Conservation (phyloP, 1,140 invertebrate genomes). For the Spodoptera frugiperda region DNA sequence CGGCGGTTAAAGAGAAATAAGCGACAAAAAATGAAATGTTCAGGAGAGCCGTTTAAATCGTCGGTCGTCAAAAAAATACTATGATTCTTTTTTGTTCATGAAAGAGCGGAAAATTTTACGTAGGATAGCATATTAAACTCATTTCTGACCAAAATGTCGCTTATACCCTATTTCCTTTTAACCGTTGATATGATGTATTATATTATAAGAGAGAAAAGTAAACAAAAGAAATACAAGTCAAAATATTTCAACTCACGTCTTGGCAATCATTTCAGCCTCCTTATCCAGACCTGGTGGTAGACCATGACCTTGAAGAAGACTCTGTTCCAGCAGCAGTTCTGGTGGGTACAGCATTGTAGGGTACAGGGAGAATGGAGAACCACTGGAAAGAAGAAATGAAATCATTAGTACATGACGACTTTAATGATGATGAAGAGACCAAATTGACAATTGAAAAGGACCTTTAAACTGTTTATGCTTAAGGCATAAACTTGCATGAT, state of each 20-base stretch:
- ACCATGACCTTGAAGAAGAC: conserved; percentile 76
- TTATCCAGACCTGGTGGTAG: conserved; percentile 79
- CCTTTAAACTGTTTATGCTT: background rate
- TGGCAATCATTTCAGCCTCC: conserved; percentile 82
- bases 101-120: no score
- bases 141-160: no score
- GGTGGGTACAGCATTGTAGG: conserved; percentile 85
- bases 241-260: conserved; percentile 72
- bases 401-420: background rate
- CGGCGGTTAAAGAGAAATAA: no score
- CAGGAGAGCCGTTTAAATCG: no score
- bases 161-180: no score
- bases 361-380: conserved; percentile 83
- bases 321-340: conserved; percentile 81
- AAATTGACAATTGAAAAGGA: background rate
- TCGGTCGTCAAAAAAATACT: no score
- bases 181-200: no score
- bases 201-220: background rate
- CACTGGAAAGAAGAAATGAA: conserved; percentile 62
- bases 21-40: background rate
- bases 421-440: background rate
- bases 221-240: background rate
- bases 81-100: no score
- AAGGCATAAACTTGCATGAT: background rate
- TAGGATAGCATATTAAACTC: no score